phyloP scores from a whole-genome alignment of 2,113 vertebrate species.

The Scolopax mira region DNA sequence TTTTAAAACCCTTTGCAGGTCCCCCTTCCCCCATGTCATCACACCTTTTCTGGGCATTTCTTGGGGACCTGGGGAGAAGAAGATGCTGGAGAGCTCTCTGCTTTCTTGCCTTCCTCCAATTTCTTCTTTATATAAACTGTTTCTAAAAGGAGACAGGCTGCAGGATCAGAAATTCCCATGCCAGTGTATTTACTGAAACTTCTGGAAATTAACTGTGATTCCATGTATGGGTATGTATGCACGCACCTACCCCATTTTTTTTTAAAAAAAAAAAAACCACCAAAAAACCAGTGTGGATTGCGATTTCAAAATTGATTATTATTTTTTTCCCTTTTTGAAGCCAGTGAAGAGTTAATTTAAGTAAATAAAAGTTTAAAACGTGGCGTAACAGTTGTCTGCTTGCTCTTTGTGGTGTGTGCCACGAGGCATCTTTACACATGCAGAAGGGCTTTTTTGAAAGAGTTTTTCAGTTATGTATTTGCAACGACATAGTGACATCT shows the following conservation, averaged over 20 bases:
- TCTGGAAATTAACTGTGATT: neutral
- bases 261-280: neutral
- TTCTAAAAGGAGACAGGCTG: neutral
- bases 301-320: neutral
- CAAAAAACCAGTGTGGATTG: neutral
- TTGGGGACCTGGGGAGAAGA: neutral
- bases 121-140: neutral
- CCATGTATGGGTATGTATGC: neutral
- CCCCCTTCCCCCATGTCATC: neutral
- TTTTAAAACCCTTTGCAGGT: neutral
- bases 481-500: neutral
- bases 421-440: rapidly evolving
- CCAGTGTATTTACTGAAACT: neutral
- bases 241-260: neutral
- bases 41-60: neutral
- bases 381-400: neutral
- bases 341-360: neutral
- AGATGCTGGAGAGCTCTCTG: neutral
- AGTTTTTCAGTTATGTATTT: neutral
- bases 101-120: neutral
- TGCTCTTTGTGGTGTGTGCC: neutral
- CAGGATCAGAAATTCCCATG: neutral
- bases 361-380: neutral
- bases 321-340: neutral
- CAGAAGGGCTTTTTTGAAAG: neutral